Evolutionary conservation across 2,888 invertebrate genomes (phyloP).

Genomic region (Kryphioiulus occultus): DNA sequence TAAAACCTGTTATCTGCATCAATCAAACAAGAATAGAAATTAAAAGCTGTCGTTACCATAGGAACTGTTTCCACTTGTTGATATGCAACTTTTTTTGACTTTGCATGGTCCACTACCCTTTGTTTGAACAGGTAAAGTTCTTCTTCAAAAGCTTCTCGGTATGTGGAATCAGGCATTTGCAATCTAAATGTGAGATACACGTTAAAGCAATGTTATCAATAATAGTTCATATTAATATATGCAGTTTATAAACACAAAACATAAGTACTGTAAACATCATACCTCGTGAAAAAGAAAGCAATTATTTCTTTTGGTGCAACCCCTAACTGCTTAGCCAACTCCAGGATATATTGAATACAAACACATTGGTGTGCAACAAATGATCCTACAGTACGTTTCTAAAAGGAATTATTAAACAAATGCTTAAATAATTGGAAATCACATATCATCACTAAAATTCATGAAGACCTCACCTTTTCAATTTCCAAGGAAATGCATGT

Average conservation of each 20-base stretch:
- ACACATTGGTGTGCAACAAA: constrained; percentile 98
- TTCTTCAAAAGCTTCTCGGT: constrained; percentile 91
- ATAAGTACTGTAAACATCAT: constrained; percentile 45
- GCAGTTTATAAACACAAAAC: background rate
- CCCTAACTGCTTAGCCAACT: constrained; percentile 91
- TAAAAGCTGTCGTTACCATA: constrained; percentile 59
- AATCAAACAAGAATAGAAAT: background rate
- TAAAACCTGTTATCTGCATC: background rate
- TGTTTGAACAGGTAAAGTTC: constrained; percentile 89
- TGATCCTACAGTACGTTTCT: constrained; percentile 92
- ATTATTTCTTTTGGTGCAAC: constrained; percentile 91
- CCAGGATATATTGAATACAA: constrained; percentile 98
- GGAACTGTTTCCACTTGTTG: constrained; percentile 76
- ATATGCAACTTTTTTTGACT: constrained; percentile 83
- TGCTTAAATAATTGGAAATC: background rate
- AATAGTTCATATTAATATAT: background rate
- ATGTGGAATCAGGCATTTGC: constrained; percentile 89
- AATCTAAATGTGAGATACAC: constrained; percentile 71
- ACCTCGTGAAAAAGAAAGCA: constrained; percentile 79
- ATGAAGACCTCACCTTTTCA: constrained; percentile 75
- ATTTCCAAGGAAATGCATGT: constrained; percentile 99
- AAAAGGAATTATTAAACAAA: constrained; percentile 55
- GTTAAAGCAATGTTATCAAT: background rate
- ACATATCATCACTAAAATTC: background rate
- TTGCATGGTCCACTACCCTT: constrained; percentile 82